Evolutionary conservation across 2,797 vertebrate species (phyloP), one percentile per base, ranked within the genome.

Genomic region (Argyrosomus regius): DNA sequence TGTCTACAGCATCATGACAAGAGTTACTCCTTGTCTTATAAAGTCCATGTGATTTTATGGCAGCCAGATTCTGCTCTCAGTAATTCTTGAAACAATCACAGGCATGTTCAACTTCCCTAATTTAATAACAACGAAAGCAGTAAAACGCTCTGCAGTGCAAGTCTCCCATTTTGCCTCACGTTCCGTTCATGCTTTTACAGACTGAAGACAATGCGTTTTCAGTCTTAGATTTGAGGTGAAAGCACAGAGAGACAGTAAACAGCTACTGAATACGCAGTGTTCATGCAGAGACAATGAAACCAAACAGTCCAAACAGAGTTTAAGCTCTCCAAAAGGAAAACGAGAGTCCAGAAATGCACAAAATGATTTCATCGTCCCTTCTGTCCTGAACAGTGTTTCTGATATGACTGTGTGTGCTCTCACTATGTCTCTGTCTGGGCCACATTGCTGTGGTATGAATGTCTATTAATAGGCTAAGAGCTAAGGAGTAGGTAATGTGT

Each of bases 381-480:
- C n/a, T 56, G 26, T 66, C 26, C 57, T 57, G 62, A 63, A 41
- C 48, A 87, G 66, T 78, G 59, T 85, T 85, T 80, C 63, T 78
- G 45, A 80, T 70, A 85, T 75, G 60, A 82, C 49, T 60, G 26
- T 72, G 70, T n/a, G 49, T 35, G 41, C 58, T 66, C 43, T 72
- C 71, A 65, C 20, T 4, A 9, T 49, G 50, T 76, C 60, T 43
- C 45, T 72, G 53, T 78, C 82, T 77, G 59, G 56, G 73, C 67
- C 26, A 80, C 65, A 79, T 2, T 79, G 67, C 73, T 83, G 65
- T 72, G 81, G 57, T 73, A 78, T 77, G 70, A 80, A 81, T 20
- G 39, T 78, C 82, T 92, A 92, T 89, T 87, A 80, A 88, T 91
- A 91, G 84, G 28, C 28, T 56, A 24, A 9, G 39, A 75, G 62